Conservation (phyloP, 2,888 invertebrate species). For the Coecobrya sp. region DNA sequence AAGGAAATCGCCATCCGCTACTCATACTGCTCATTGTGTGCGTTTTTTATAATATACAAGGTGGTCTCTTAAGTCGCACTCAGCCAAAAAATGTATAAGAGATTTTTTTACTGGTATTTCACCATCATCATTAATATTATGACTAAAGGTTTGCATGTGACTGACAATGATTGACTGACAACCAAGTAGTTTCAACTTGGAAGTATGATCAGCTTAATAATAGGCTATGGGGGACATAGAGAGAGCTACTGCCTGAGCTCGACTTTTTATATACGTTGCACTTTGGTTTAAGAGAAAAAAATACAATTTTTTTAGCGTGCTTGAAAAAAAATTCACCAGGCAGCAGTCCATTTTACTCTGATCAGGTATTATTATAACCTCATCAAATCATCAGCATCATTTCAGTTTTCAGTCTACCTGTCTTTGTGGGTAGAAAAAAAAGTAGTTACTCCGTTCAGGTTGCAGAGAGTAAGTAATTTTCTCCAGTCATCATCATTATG, state of each 20-base stretch:
- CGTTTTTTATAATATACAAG: too few relatives aligned
- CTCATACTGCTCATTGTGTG: too few relatives aligned
- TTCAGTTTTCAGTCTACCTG: constrained; percentile 36
- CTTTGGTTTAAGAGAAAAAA: neutral
- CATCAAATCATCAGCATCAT: constrained; percentile 72
- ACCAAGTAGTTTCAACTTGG: constrained; percentile 48
- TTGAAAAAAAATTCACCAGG: constrained; percentile 43
- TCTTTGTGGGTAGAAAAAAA: neutral
- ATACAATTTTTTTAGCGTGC: constrained; percentile 5
- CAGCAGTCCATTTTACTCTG: constrained; percentile 45
- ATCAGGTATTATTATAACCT: constrained; percentile 75
- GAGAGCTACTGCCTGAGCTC: constrained; percentile 32
- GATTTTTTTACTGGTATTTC: constrained; percentile 45
- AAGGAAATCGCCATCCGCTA: constrained; percentile 36
- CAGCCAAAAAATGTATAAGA: constrained; percentile 24
- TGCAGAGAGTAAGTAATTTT: constrained; percentile 69
- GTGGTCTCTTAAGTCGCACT: constrained; percentile 34
- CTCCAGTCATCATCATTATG: constrained; percentile 81
- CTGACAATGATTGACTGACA: constrained; percentile 81
- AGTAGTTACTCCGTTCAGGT: neutral
- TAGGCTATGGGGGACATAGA: constrained; percentile 35
- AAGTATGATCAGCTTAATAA: constrained; percentile 25
- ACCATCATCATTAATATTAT: constrained; percentile 47
- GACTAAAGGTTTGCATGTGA: constrained; percentile 52
- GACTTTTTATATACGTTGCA: neutral